Base-by-base conservation (phyloP, 2,888 invertebrate genomes). In the Drosophila greeni region DNA sequence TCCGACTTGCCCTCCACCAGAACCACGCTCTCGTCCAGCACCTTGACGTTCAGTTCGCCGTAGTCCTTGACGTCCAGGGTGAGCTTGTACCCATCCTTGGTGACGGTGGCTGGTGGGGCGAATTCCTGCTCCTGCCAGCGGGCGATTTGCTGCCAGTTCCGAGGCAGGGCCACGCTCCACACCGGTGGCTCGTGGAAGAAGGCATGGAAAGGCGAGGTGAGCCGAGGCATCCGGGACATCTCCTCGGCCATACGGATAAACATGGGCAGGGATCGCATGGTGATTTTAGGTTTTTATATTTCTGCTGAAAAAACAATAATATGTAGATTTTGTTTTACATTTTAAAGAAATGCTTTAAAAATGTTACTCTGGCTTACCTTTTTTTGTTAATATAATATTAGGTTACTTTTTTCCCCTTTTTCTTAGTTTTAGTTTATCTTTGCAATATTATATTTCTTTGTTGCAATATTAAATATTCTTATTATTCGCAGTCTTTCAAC, bases 31-130 rank as follows among this genome's bases (percentile, higher is more conserved):
- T 93, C 92, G 11, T 94, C 94, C 0, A 93, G 90, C 0, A 94
- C 94, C 87, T 94, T 95, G 29, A 95, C 95, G 1, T 91, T 90
- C 47, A 96, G 92, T 86, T 95, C 95, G 29, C 93, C 92, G 0
- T 94, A 95, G 73, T 95, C 93, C 82, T 93, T 92, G 0, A 95
- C 94, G 83, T 95, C 95, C 73, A 95, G 88, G 71, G 91, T 92
- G n/a, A 93, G 92, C 82, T 93, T 92, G 64, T 93, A 93, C 65
- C 93, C 92, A 74, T 93, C 91, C 7, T 92, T 91, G 81, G 92
- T 92, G 20, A 90, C 72, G 2, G 75, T 80, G 2, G 73, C 67
- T 1, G 66, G 55, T 5, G 73, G 56, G 0, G 58, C 53, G 6
- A 64, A 68, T 7, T 73, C 43, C 39, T 61, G 72, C n/a, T 80